Evolutionary conservation across 2,797 vertebrate genomes (phyloP).

Genomic region (Catamblyrhynchus diadema): DNA sequence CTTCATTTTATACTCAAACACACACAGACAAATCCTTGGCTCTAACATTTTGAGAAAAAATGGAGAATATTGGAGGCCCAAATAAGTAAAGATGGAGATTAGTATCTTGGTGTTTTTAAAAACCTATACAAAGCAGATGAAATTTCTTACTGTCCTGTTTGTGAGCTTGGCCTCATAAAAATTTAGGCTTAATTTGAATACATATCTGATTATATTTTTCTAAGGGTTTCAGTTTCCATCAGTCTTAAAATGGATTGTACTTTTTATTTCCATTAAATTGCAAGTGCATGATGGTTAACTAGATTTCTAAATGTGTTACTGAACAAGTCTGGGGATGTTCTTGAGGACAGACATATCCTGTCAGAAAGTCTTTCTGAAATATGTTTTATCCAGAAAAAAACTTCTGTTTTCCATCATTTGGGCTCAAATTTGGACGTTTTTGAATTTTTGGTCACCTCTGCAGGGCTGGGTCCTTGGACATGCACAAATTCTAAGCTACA

Average conservation of each 20-base stretch:
- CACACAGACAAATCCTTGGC: fast-evolving
- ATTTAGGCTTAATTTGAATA: neutral
- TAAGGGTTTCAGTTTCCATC: neutral
- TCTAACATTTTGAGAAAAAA: neutral
- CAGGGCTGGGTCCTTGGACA: neutral
- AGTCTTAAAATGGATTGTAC: neutral
- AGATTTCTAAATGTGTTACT: neutral
- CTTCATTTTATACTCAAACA: neutral
- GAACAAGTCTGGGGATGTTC: neutral
- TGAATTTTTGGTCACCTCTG: neutral
- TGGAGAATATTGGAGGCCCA: neutral
- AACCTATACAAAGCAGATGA: neutral
- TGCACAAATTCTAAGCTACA: neutral
- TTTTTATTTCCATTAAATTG: neutral
- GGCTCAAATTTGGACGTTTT: neutral
- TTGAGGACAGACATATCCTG: neutral
- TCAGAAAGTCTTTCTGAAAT: neutral
- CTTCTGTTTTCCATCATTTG: neutral
- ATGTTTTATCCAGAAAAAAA: neutral
- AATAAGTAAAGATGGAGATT: neutral
- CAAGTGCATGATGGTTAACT: neutral
- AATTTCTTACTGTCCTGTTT: neutral
- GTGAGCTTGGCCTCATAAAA: neutral
- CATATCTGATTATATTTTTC: neutral
- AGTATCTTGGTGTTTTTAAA: neutral